A percentile compares a stretch with the other conserved stretches of the same genome.
Evolutionary conservation across 2,888 invertebrate species (phyloP).

Genomic region (Caenorhabditis uteleia): DNA sequence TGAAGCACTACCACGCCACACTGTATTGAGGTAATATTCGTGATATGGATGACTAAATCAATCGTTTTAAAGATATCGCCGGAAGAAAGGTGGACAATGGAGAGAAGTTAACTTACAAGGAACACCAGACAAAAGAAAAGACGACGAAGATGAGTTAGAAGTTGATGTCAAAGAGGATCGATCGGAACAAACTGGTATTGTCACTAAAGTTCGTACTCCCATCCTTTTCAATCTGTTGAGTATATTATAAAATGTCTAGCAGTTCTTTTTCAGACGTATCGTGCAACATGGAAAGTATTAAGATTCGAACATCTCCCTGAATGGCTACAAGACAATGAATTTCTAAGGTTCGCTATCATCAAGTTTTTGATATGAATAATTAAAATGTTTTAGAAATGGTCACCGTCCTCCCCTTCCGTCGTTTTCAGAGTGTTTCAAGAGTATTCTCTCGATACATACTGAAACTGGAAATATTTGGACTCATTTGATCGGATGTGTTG

Average conservation of each 20-base stretch:
- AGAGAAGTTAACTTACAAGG: slow-evolving; percentile 48
- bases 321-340: slow-evolving; percentile 80
- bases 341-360: slow-evolving; percentile 44
- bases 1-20: slow-evolving; percentile 24
- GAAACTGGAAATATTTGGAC: slow-evolving; percentile 99
- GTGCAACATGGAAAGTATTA: slow-evolving; percentile 66
- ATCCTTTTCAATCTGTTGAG: slow-evolving; percentile 5
- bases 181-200: slow-evolving; percentile 54
- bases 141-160: slow-evolving; percentile 53
- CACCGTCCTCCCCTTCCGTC: slow-evolving; percentile 95
- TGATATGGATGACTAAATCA: neutral
- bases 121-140: slow-evolving; percentile 34
- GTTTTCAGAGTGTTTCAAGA: slow-evolving; percentile 95
- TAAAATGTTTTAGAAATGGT: slow-evolving; percentile 73
- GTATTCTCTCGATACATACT: slow-evolving; percentile 96
- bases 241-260: no score
- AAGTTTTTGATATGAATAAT: neutral
- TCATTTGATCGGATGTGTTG: slow-evolving; percentile 79
- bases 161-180: slow-evolving; percentile 61
- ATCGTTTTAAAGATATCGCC: slow-evolving; percentile 45
- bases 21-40: slow-evolving; percentile 23
- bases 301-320: slow-evolving; percentile 85
- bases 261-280: slow-evolving; percentile 37
- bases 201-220: slow-evolving; percentile 44
- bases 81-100: slow-evolving; percentile 59